Percentiles rank a stretch among this genome's conserved stretches.
Evolutionary conservation across 2,113 vertebrate species (phyloP).

Genomic region (Macrotus californicus): DNA sequence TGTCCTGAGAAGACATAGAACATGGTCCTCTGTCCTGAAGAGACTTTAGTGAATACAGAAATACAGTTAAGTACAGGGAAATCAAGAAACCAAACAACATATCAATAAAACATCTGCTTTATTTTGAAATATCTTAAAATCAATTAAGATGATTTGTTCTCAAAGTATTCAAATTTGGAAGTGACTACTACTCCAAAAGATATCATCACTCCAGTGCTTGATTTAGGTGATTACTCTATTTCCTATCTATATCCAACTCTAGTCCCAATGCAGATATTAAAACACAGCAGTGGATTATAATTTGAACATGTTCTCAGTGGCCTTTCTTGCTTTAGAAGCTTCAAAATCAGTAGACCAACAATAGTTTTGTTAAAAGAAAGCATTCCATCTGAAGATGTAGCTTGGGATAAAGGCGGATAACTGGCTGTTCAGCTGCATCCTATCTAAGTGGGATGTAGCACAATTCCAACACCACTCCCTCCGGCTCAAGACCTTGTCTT

Average conservation of each 20-base stretch:
- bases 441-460: not conserved
- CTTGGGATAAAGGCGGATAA: not conserved
- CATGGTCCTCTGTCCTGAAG: slow-evolving; percentile 83
- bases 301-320: not conserved
- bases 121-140: not conserved
- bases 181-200: not conserved
- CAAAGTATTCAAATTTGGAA: not conserved
- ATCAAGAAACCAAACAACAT: not conserved
- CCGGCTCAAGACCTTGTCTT: not conserved
- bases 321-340: not conserved
- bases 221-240: not conserved
- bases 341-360: not conserved
- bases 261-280: not conserved
- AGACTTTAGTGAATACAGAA: slow-evolving; percentile 79
- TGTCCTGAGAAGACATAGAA: slow-evolving; percentile 80
- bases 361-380: not conserved
- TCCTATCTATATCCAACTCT: not conserved
- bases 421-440: not conserved
- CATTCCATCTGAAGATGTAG: not conserved
- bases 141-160: not conserved
- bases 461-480: not conserved
- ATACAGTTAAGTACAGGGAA: slow-evolving; percentile 20
- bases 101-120: slow-evolving; percentile 1
- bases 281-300: not conserved
- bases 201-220: not conserved